Evolutionary conservation across 2,113 vertebrate genomes (phyloP), one percentile per base, ranked within the genome.

Genomic region (Amazona guildingii): DNA sequence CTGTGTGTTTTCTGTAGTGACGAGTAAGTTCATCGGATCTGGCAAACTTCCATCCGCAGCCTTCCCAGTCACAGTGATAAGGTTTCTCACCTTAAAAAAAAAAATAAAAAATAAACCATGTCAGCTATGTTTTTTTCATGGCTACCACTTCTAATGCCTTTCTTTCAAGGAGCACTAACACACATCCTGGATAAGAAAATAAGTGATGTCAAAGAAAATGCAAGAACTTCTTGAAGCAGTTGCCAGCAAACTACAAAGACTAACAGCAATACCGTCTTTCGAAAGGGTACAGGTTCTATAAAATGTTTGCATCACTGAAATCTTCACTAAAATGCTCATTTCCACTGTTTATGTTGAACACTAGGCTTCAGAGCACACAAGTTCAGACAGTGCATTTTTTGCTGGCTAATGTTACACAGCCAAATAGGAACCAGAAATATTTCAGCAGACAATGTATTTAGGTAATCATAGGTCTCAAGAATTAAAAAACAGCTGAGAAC

Each of bases 21-120:
- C 99, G 98, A 35, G 99, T 99, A 92, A 99, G 98, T 98, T 99
- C 99, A 94, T 99, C 99, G 0, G 99, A 99, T 96, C 99, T 98
- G 93, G 99, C 99, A 76, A 99, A 99, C 95, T 99, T 99, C 99
- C 99, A 99, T 82, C 99, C 99, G 4, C 99, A 99, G 92, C 99
- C 99, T 76, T 99, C 99, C 99, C 99, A 99, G 97, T 99, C 99
- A 98, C 99, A 99, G 98, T 99, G 99, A 98, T 99, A 99, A 67
- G 99, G 99, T 94, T 99, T 99, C 97, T 99, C 99, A 96, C 99
- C 99, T 99, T 89, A 5, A 7, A 13, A 63, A 70, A 49, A 49
- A 49, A 89, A 72, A 43, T 5, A 61, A 20, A 35, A 72, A 68
- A 70, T 21, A 27, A 83, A 55, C 17, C 51, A 46, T 0, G 1